These are phyloP conservation scores for Ginglymostoma cirratum DNA, from an alignment of 2,113 vertebrate genomes.

Conservation along the genomic window DNA sequence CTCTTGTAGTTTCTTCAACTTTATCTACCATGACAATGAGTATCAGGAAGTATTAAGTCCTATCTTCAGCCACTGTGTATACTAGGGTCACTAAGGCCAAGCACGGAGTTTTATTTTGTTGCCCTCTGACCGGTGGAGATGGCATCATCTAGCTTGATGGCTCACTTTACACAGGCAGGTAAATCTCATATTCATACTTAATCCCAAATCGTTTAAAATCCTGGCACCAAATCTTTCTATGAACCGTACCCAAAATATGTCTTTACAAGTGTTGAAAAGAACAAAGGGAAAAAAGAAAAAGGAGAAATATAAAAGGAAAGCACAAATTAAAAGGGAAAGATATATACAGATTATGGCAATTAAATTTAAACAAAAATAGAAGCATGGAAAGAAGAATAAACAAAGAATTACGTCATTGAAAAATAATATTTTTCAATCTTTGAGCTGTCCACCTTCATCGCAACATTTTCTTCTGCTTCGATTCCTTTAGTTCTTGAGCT, in stretches of 20 bases:
- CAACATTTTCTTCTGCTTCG: neutral
- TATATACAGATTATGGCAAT: neutral
- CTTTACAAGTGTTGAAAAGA: slow-evolving; percentile 13
- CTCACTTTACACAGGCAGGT: neutral
- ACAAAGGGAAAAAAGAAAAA: slow-evolving; percentile 5
- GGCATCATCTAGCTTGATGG: neutral
- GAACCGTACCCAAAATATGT: slow-evolving; percentile 4
- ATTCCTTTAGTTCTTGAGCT: neutral
- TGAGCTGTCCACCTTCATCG: neutral
- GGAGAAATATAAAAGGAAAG: slow-evolving; percentile 15
- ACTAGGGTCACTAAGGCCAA: neutral
- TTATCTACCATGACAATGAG: neutral
- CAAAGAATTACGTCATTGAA: neutral
- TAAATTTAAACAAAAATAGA: slow-evolving; percentile 5
- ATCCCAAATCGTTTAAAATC: neutral
- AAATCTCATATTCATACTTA: neutral
- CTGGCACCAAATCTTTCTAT: slow-evolving; percentile 4
- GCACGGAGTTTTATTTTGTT: neutral
- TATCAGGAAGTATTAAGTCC: neutral
- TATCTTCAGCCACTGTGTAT: neutral
- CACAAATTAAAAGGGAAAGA: slow-evolving; percentile 13
- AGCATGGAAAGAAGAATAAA: neutral
- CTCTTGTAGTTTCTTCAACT: neutral
- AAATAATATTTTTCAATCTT: slow-evolving; percentile 5
- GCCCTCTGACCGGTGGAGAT: neutral